A percentile compares a stretch with the other conserved stretches of the same genome.
Evolutionary conservation across 2,797 vertebrate species (phyloP).

Genomic region (Heliangelus exortis): DNA sequence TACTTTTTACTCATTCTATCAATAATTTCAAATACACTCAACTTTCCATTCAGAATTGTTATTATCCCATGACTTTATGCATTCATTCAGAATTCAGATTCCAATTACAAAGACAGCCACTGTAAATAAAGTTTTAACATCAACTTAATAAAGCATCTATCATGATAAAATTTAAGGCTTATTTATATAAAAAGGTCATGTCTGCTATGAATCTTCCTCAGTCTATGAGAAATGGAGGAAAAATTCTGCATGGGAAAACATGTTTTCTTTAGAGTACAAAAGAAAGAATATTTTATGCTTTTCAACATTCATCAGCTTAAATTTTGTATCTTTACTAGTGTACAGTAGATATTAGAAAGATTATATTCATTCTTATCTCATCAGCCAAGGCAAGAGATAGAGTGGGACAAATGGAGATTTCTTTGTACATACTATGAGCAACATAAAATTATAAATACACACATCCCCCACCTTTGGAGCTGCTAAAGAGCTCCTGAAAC

Average conservation of each 20-base stretch:
- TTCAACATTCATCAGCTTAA: not conserved
- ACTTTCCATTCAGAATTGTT: not conserved
- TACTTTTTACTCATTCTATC: not conserved
- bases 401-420: not conserved
- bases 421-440: not conserved
- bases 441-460: rapidly evolving
- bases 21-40: not conserved
- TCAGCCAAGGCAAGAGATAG: not conserved
- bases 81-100: not conserved
- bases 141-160: not conserved
- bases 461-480: rapidly evolving
- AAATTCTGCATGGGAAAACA: not conserved
- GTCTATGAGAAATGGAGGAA: not conserved
- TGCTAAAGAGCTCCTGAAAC: not conserved
- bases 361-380: not conserved
- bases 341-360: not conserved
- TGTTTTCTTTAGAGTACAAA: not conserved
- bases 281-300: not conserved
- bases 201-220: not conserved
- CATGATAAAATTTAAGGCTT: not conserved
- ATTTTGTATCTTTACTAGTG: not conserved
- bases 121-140: not conserved
- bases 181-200: not conserved
- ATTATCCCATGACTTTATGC: not conserved
- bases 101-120: not conserved